Percentiles rank a stretch among this genome's conserved stretches.
phyloP scores from a whole-genome alignment of 2,113 vertebrate genomes.

The Apodemus sylvaticus region DNA sequence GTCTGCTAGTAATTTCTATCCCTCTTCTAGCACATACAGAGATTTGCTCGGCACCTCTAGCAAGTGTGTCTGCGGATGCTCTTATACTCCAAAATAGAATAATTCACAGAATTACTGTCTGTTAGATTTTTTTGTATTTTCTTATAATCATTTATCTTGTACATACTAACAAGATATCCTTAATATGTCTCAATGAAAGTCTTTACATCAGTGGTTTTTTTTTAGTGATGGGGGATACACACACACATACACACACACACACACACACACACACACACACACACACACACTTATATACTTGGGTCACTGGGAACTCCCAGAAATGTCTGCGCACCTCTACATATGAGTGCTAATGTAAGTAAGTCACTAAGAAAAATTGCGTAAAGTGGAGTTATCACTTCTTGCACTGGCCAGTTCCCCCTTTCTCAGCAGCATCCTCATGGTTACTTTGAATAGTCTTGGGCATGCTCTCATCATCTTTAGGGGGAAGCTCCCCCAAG shows the following conservation, averaged over 20 bases:
- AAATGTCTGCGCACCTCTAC: neutral
- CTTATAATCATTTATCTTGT: neutral
- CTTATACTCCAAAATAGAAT: slow-evolving; percentile 4
- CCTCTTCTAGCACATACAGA: slow-evolving; percentile 28
- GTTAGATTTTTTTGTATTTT: neutral
- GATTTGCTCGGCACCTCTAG: neutral
- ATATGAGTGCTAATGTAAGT: neutral
- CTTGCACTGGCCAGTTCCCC: neutral
- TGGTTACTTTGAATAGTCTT: neutral
- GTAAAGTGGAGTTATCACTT: neutral
- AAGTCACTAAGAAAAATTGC: neutral
- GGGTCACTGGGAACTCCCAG: neutral
- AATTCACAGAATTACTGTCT: neutral
- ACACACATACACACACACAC: too few relatives aligned
- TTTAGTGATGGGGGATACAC: neutral
- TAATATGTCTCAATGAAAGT: neutral
- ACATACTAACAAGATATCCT: neutral
- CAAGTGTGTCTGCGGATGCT: neutral
- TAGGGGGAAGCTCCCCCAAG: neutral
- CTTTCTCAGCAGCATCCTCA: neutral
- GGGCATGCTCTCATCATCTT: neutral
- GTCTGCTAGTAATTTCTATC: slow-evolving; percentile 48
- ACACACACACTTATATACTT: too few relatives aligned
- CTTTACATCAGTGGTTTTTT: neutral
- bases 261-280: too few relatives aligned